A percentile compares a stretch with the other conserved stretches of the same genome.
phyloP scores from a whole-genome alignment of 2,113 vertebrate genomes.

The Stigmatopora nigra region DNA sequence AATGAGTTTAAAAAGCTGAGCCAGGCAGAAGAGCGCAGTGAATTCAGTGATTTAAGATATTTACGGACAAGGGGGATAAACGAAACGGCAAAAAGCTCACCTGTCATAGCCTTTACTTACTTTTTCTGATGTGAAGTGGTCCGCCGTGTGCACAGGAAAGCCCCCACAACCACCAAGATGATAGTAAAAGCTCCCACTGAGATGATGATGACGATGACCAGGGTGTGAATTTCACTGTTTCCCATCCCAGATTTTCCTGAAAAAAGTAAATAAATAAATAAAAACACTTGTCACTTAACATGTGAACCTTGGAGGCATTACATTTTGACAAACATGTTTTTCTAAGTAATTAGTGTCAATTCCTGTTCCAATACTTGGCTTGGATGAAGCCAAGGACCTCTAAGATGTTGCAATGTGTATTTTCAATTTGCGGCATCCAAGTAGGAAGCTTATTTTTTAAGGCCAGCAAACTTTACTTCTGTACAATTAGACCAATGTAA shows the following conservation, averaged over 20 bases:
- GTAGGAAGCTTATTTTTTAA: not conserved
- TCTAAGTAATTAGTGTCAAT: not conserved
- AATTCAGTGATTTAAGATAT: not conserved
- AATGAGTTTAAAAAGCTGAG: too few relatives aligned
- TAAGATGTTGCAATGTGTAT: not conserved
- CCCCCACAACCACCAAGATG: conserved; percentile 85
- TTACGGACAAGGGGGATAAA: not conserved
- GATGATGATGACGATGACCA: conserved; percentile 90
- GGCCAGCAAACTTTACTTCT: not conserved
- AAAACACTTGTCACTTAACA: not conserved
- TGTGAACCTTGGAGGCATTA: not conserved
- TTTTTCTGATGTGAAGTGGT: conserved; percentile 95
- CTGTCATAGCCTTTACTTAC: conserved; percentile 60
- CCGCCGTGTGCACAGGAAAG: conserved; percentile 88
- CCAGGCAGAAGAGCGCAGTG: not conserved
- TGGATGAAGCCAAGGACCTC: not conserved
- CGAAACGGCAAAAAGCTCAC: not conserved
- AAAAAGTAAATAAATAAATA: conserved; percentile 6
- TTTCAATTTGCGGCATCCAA: not conserved
- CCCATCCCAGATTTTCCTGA: conserved; percentile 82
- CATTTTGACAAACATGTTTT: not conserved
- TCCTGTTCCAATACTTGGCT: not conserved
- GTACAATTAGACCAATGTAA: not conserved
- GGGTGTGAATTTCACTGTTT: conserved; percentile 79
- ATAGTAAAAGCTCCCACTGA: conserved; percentile 89